Base-by-base conservation (phyloP, 2,888 invertebrate species). In the Antheraea assamensis region DNA sequence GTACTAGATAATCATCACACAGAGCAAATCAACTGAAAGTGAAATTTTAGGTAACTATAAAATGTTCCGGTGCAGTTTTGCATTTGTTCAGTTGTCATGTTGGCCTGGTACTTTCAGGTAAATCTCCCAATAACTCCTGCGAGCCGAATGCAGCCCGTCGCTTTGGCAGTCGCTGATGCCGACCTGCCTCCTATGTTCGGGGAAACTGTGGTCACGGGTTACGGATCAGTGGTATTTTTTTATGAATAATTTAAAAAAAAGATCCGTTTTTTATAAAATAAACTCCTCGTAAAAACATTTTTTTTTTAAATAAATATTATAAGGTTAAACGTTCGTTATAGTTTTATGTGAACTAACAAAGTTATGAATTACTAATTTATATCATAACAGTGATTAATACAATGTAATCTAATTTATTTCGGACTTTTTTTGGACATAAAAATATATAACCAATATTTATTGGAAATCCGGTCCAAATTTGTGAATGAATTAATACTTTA, bases 151-250 rank as follows among this genome's bases (percentile, higher is more conserved):
- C 91, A 93, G 77, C 76, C 86, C 0, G 93, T 94, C 21, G 49
- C 81, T 0, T 74, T 94, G 2, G 87, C 93, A 0, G 2, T 78
- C 0, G 74, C 85, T 47, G 86, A 89, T 47, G 77, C 87, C 0
- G 89, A 90, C 24, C 76, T 90, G 30, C 91, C 93, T 0, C 82
- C 86, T 0, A 74, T 79, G 70, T 91, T 87, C 72, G 94, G 94
- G 0, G 93, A 94, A 78, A 88, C 88, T 0, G 88, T 94, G 2
- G 90, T 94, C 77, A 94, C 94, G 13, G 94, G 94, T 75, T 94
- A 85, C 75, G 94, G 94, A 70, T 90, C 94, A 71, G 94, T 93
- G 88, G 93, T 94, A 87, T 86, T 27, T 35, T 19, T 61, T 19
- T 21, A n/a, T 24, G 8, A n/a, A n/a, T 58, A 3, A 10, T 58